phyloP scores from a whole-genome alignment of 2,888 invertebrate genomes.

The Gymnosoma rotundatum region DNA sequence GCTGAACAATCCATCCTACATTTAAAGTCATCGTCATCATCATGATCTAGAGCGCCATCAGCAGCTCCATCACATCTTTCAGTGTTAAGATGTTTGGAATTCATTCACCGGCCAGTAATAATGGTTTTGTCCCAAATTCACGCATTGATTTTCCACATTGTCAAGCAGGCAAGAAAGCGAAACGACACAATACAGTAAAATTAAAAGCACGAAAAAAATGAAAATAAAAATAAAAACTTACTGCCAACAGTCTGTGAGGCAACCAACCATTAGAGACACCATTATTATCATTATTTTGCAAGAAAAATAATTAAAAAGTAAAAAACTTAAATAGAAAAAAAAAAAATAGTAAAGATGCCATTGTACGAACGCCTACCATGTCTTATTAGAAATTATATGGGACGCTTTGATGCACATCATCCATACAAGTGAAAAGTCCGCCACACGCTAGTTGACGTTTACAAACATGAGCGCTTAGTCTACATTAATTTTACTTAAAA shows the following conservation, averaged over 20 bases:
- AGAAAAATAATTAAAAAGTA: conserved; percentile 48
- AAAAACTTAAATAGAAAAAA: neutral
- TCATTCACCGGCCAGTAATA: conserved; percentile 32
- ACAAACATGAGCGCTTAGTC: conserved; percentile 9
- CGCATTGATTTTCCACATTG: conserved; percentile 78
- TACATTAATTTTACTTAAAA: neutral
- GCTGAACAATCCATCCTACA: conserved; percentile 41
- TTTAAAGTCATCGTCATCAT: conserved; percentile 61
- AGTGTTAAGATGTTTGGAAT: conserved; percentile 32
- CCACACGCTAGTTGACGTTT: conserved; percentile 65
- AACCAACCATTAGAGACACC: conserved; percentile 67
- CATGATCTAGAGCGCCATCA: conserved; percentile 51
- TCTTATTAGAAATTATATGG: conserved; percentile 45
- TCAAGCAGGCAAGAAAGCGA: conserved; percentile 78
- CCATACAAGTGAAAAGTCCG: conserved; percentile 40
- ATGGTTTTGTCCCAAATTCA: conserved; percentile 76
- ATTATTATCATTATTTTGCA: conserved; percentile 67
- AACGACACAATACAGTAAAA: conserved; percentile 71
- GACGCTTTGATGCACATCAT: conserved; percentile 66
- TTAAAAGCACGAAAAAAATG: conserved; percentile 26
- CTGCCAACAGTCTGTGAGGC: conserved; percentile 58
- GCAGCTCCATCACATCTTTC: conserved; percentile 39
- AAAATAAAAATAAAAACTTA: conserved; percentile 21
- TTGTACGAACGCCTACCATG: conserved; percentile 65
- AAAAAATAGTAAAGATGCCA: conserved; percentile 60